These are phyloP conservation scores for Argyresthia goedartella DNA, from an alignment of 2,888 invertebrate species.

Conservation along the genomic window DNA sequence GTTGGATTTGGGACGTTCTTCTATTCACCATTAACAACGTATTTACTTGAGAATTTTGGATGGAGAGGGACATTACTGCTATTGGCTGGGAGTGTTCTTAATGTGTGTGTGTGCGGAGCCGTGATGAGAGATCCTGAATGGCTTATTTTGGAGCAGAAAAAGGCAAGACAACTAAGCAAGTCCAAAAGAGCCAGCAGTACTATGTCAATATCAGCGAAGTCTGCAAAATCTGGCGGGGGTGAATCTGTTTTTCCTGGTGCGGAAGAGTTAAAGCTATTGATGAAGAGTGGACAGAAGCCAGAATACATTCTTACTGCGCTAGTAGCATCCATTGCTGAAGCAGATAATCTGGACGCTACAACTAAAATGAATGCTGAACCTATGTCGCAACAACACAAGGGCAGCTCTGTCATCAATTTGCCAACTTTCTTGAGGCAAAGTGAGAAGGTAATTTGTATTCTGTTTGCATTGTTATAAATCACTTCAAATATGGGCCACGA, in stretches of 20 bases:
- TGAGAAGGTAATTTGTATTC: constrained; percentile 69
- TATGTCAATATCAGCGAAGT: constrained; percentile 58
- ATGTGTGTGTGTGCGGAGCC: constrained; percentile 88
- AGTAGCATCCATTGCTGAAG: constrained; percentile 70
- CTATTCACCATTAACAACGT: constrained; percentile 87
- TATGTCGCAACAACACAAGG: constrained; percentile 39
- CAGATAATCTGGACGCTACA: constrained; percentile 54
- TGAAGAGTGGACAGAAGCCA: constrained; percentile 79
- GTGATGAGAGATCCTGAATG: constrained; percentile 92
- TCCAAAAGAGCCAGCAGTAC: constrained; percentile 64
- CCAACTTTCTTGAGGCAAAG: constrained; percentile 83
- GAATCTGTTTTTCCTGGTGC: constrained; percentile 73
- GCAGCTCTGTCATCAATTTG: constrained; percentile 80
- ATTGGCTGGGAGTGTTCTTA: constrained; percentile 86
- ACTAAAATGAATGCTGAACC: constrained; percentile 60
- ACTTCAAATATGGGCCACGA: background rate
- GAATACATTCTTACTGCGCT: constrained; percentile 75
- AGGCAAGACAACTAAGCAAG: constrained; percentile 62
- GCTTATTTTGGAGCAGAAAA: constrained; percentile 76
- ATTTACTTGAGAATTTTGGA: constrained; percentile 79
- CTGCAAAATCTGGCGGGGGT: constrained; percentile 54
- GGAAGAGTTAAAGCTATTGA: constrained; percentile 75
- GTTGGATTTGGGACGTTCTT: constrained; percentile 92
- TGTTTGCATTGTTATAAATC: no score
- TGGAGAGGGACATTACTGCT: constrained; percentile 87